These are phyloP conservation scores for Nematolebias whitei DNA, from an alignment of 2,113 vertebrate species.

Conservation along the genomic window DNA sequence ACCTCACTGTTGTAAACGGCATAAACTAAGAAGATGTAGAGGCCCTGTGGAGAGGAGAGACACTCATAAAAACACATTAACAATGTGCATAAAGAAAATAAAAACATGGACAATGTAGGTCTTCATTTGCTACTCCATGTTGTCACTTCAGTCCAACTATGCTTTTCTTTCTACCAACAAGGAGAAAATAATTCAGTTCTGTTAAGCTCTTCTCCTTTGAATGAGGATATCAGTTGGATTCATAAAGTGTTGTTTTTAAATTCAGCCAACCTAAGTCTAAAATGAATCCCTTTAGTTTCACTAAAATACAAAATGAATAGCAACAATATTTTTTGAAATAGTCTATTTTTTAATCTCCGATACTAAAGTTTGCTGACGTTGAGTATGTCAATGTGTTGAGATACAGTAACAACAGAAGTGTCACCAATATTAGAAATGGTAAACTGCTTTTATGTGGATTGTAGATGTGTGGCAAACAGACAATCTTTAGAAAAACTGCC, in stretches of 20 bases:
- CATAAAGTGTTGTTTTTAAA: not conserved
- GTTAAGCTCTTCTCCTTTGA: conserved; percentile 18
- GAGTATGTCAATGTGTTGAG: not conserved
- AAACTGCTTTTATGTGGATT: not conserved
- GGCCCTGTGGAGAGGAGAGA: conserved; percentile 80
- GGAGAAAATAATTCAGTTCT: not conserved
- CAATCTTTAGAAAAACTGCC: not conserved
- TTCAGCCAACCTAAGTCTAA: not conserved
- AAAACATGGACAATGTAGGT: conserved; percentile 17
- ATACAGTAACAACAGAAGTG: not conserved
- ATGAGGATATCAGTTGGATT: conserved; percentile 5
- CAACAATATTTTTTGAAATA: not conserved
- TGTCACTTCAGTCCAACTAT: conserved; percentile 12
- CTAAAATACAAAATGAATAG: not conserved
- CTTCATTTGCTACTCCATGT: conserved; percentile 9
- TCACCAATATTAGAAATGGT: not conserved
- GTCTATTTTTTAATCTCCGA: not conserved
- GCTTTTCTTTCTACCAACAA: conserved; percentile 16
- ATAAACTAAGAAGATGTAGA: conserved; percentile 93
- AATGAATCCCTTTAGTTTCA: not conserved
- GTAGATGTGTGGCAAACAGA: not conserved
- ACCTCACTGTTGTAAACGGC: conserved; percentile 91
- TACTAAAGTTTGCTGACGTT: not conserved
- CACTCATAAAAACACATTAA: not conserved
- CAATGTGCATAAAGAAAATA: conserved; percentile 9